A percentile compares a stretch with the other conserved stretches of the same genome.
Conservation (phyloP, 2,797 vertebrate genomes). For the Oreochromis grahami region DNA sequence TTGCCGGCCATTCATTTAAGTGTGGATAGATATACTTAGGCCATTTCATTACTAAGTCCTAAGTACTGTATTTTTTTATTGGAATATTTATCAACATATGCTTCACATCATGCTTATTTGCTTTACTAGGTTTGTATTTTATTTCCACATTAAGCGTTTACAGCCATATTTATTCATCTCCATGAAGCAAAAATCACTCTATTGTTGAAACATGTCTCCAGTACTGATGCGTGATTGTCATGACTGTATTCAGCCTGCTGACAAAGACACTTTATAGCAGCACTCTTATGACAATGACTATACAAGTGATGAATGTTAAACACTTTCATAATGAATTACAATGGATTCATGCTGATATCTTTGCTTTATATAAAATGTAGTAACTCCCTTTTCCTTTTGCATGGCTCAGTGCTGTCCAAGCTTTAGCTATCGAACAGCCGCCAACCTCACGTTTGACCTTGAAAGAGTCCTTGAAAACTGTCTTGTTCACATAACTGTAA, state of each 20-base stretch:
- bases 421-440: neutral
- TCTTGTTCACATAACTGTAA: neutral
- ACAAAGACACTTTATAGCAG: constrained; percentile 7
- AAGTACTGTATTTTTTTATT: neutral
- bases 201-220: constrained; percentile 3
- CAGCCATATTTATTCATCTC: neutral
- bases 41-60: neutral
- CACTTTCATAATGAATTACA: neutral
- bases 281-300: neutral
- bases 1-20: constrained; percentile 16
- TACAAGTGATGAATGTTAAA: neutral
- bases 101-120: neutral
- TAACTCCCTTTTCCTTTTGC: neutral
- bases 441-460: neutral
- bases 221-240: constrained; percentile 16
- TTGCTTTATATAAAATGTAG: neutral
- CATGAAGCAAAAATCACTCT: neutral
- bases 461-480: neutral
- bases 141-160: neutral
- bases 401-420: neutral
- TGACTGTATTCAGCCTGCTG: neutral
- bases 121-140: neutral
- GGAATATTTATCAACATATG: neutral
- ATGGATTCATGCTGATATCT: neutral
- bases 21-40: neutral